Conservation (phyloP, 2,888 invertebrate species). For the Neria commutata region DNA sequence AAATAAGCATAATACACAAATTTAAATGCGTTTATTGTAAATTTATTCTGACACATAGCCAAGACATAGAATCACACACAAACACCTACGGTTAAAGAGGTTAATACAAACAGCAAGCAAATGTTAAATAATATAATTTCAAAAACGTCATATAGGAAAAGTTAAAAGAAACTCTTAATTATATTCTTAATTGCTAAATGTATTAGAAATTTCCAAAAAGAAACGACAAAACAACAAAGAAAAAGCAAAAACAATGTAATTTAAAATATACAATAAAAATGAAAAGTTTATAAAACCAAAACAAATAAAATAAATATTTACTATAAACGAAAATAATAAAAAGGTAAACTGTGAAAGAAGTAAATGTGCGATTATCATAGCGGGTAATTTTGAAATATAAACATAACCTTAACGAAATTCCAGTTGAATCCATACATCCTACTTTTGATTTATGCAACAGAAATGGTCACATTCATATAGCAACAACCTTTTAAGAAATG, state of each 20-base stretch:
- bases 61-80: neutral
- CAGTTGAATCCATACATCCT: too few species aligned
- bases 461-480: too few species aligned
- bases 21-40: neutral
- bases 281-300: neutral
- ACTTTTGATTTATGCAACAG: too few species aligned
- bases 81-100: neutral
- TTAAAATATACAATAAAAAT: neutral
- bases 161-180: too few species aligned
- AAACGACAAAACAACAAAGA: neutral
- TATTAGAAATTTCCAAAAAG: neutral
- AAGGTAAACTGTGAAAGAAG: too few species aligned
- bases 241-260: neutral
- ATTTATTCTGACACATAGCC: too few species aligned
- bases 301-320: neutral
- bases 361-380: too few species aligned
- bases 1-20: neutral
- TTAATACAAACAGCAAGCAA: neutral
- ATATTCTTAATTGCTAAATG: conserved; percentile 2
- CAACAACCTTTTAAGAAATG: too few species aligned
- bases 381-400: too few species aligned
- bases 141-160: conserved; percentile 1
- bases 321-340: conserved; percentile 19
- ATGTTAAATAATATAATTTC: neutral
- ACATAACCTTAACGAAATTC: too few species aligned